A percentile compares a stretch with the other conserved stretches of the same genome.
Evolutionary conservation across 2,113 vertebrate species (phyloP).

Genomic region (Toxotes chatareus): DNA sequence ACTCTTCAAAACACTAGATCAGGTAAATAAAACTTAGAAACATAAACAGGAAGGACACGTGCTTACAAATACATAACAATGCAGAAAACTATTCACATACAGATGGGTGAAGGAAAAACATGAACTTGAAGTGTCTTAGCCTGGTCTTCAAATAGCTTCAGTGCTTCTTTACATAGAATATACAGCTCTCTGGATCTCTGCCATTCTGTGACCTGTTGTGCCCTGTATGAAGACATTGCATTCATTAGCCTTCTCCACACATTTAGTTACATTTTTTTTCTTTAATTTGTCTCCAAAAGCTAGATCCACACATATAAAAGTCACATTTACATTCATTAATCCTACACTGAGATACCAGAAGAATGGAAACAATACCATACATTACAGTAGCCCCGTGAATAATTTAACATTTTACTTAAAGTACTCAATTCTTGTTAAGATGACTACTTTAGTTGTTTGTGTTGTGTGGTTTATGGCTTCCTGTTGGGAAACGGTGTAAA

Average conservation of each 20-base stretch:
- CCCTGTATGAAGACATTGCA: neutral
- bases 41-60: neutral
- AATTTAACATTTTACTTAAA: neutral
- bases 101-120: neutral
- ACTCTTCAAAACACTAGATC: slow-evolving; percentile 97
- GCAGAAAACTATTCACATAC: neutral
- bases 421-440: neutral
- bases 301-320: neutral
- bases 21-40: slow-evolving; percentile 82
- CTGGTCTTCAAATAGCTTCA: neutral
- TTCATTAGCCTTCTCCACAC: neutral
- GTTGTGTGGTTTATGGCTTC: neutral
- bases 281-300: neutral
- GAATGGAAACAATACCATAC: neutral
- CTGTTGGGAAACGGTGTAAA: too few species aligned
- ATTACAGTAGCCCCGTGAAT: neutral
- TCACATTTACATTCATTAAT: neutral
- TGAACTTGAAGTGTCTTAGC: neutral
- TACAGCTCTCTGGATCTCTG: neutral
- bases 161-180: neutral
- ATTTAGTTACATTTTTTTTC: neutral
- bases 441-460: neutral
- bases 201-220: neutral
- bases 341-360: neutral
- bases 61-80: neutral